Evolutionary conservation across 2,888 invertebrate species (phyloP).

Genomic region (Zaprionus obscuricornis): DNA sequence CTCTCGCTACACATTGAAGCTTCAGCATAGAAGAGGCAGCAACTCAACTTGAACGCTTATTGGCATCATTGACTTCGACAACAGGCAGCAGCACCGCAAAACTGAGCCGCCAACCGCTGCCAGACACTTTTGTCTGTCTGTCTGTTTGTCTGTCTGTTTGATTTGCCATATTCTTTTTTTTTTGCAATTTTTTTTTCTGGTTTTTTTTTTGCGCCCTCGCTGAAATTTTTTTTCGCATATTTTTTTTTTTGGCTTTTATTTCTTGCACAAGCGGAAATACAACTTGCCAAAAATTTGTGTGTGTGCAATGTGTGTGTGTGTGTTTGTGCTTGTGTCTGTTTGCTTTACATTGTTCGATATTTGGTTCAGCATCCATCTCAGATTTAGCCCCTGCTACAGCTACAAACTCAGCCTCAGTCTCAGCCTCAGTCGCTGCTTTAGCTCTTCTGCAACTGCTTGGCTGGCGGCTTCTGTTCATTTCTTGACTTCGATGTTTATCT

Average conservation of each 20-base stretch:
- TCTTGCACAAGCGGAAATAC: slow-evolving; percentile 68
- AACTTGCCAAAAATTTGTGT: slow-evolving; percentile 53
- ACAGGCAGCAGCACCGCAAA: slow-evolving; percentile 67
- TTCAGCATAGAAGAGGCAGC: background rate
- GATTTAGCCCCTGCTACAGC: background rate
- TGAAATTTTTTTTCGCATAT: slow-evolving; percentile 50
- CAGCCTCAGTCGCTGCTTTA: slow-evolving; percentile 4
- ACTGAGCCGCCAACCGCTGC: slow-evolving; percentile 56
- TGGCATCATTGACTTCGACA: slow-evolving; percentile 71
- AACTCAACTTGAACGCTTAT: slow-evolving; percentile 50
- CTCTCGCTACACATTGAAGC: background rate
- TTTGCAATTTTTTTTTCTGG: slow-evolving; percentile 16
- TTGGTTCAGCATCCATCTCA: slow-evolving; percentile 59
- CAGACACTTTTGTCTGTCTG: slow-evolving; percentile 39
- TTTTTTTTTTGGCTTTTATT: slow-evolving; percentile 27
- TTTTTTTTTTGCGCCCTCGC: slow-evolving; percentile 54
- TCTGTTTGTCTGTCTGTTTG: slow-evolving; percentile 37
- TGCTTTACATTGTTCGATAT: slow-evolving; percentile 77
- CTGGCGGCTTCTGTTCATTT: slow-evolving; percentile 65
- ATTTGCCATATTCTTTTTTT: slow-evolving; percentile 41
- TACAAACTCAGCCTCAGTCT: slow-evolving; percentile 40
- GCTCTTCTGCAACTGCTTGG: slow-evolving; percentile 8
- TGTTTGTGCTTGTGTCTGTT: slow-evolving; percentile 46
- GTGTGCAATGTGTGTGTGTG: slow-evolving; percentile 32
- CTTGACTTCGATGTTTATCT: slow-evolving; percentile 79